Evolutionary conservation across 2,113 vertebrate species (phyloP).

Genomic region (Tautogolabrus adspersus): DNA sequence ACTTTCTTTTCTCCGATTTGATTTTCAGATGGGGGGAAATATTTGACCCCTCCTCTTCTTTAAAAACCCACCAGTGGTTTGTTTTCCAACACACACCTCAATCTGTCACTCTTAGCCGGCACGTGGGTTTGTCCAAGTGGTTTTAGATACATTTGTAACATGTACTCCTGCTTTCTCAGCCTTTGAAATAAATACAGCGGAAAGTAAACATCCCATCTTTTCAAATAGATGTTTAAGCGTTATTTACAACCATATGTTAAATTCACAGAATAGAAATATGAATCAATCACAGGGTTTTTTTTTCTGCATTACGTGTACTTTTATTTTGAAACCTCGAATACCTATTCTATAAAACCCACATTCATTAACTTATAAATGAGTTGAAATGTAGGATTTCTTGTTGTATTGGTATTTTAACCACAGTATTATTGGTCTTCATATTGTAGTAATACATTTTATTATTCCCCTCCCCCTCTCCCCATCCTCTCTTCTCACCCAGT

Average conservation of each 20-base stretch:
- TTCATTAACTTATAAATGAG: no score
- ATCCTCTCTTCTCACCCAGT: conserved; percentile 78
- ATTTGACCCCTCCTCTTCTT: neutral
- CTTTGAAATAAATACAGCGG: neutral
- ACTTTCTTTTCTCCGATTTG: neutral
- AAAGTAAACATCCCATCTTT: neutral
- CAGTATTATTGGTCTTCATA: neutral
- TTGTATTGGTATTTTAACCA: neutral
- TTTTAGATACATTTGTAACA: neutral
- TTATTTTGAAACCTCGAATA: no score
- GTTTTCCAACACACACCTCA: neutral
- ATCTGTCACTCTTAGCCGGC: neutral
- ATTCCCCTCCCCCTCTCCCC: neutral
- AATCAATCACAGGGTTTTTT: no score
- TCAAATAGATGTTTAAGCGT: no score
- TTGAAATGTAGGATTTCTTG: no score
- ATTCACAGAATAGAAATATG: no score
- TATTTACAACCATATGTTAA: no score
- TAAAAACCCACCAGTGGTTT: neutral
- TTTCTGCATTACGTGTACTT: no score
- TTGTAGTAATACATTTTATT: neutral
- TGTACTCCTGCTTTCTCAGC: neutral
- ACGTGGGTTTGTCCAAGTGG: neutral
- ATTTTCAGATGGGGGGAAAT: neutral
- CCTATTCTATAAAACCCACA: no score